phyloP scores from a whole-genome alignment of 2,888 invertebrate genomes.

The Branchellion lobata region DNA sequence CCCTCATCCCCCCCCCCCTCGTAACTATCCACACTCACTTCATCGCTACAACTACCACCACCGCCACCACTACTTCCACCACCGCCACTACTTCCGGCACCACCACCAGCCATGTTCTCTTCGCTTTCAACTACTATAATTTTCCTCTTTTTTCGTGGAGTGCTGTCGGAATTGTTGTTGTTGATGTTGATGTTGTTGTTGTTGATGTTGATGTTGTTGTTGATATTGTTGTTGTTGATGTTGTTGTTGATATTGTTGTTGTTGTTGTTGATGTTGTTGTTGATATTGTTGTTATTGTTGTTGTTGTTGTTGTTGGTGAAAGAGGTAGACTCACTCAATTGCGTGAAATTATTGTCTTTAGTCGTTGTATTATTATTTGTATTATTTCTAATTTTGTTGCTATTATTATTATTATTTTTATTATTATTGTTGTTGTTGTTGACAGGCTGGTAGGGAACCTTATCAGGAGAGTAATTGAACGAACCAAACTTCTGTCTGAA shows the following conservation, averaged over 20 bases:
- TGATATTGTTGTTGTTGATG: not conserved
- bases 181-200: too few species aligned
- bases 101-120: not conserved
- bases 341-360: too few species aligned
- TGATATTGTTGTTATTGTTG: conserved; percentile 13
- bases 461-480: conserved; percentile 74
- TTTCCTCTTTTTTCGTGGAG: not conserved
- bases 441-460: conserved; percentile 67
- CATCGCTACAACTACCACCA: not conserved
- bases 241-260: not conserved
- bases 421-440: not conserved
- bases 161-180: too few species aligned
- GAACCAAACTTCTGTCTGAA: conserved; percentile 69
- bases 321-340: not conserved
- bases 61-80: not conserved
- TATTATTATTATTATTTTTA: not conserved
- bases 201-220: not conserved
- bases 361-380: too few species aligned
- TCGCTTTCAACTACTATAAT: not conserved
- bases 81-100: not conserved
- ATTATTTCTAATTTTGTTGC: conserved; percentile 50
- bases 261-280: not conserved
- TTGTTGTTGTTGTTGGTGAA: not conserved
- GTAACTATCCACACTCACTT: not conserved
- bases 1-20: not conserved